Evolutionary conservation across 1,140 invertebrate genomes (phyloP), one percentile per base, ranked within the genome.

Genomic region (Platyura marginata): DNA sequence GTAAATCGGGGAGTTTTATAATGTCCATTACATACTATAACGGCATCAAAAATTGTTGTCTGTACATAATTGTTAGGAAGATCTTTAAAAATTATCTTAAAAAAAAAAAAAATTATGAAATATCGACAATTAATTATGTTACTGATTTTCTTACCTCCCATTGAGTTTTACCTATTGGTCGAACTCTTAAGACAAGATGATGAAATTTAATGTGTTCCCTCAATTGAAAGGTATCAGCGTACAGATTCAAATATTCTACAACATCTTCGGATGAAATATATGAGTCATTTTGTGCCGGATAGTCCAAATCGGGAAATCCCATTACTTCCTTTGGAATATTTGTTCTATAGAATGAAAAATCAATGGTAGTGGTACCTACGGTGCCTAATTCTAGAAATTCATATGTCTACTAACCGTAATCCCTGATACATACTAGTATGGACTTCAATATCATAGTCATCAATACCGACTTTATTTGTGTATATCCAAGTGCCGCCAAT

Each of bases 401-500:
- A 13, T 29, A 8, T 6, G 25, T 8, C 6, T 25, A 36, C 44
- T 40, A 46, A 54, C 55, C 51, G 46, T 16, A 59, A 47, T 20
- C 54, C 57, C 45, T 71, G 72, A 46, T 90, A 90, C 77, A 92
- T 91, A 61, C 83, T 86, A 22, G 83, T 81, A 55, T 90, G 86
- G 35, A 91, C 74, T 2, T 84, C 81, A 21, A 84, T 63, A 5
- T 81, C 81, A 61, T 80, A 75, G 47, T 72, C 62, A 56, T 87
- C 79, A 32, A 68, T 69, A 13, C 76, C 79, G 22, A 68, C 70
- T 44, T 72, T 63, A 13, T 83, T 73, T 9, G 70, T 76, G 53
- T 89, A 94, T 1, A 85, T 75, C 86, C 86, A 91, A 8, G 86
- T 84, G 15, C 90, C 90, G 13, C 89, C 90, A 36, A 92, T 65